Evolutionary conservation across 2,113 vertebrate genomes (phyloP), one percentile per base, ranked within the genome.

Genomic region (Aythya baeri): DNA sequence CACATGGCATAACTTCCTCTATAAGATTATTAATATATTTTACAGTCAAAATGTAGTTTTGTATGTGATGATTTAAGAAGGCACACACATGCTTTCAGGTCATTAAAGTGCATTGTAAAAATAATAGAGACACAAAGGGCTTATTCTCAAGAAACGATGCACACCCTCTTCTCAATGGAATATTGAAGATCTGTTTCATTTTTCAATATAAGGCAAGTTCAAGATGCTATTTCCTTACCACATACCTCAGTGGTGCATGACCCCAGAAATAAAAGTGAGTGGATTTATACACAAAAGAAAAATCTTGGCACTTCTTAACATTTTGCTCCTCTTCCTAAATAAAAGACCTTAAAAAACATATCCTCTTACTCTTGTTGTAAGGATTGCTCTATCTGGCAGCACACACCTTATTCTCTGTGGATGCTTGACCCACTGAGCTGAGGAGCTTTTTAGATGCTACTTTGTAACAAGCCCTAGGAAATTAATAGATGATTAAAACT

Each of bases 21-120:
- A 8, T 95, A 88, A 96, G 86, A 93, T 83, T 95, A 89, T 91
- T 97, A 97, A 97, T 98, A 97, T 84, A 97, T 97, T 98, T 97
- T 93, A 88, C 96, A 98, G 96, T 88, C 92, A 92, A 94, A 96
- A 94, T 93, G 88, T 85, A 92, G 89, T 79, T 91, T 94, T 91
- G 52, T 70, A 83, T 96, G 73, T 86, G 93, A 92, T 94, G 92
- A 81, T 82, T 97, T 86, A 97, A 88, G 95, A 96, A 97, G 91
- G 80, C 71, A 58, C 76, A 95, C 83, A 94, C 70, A 83, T 89
- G 94, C 94, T 94, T 87, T 97, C 77, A 96, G 95, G 93, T 97
- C 91, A 92, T 87, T 94, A 89, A 78, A 88, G 89, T 78, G 96
- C 89, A 92, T 86, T 96, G 79, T 94, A 87, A 96, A 97, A 97